Conservation (phyloP, 2,113 vertebrate genomes). For the Trachemys scripta region DNA sequence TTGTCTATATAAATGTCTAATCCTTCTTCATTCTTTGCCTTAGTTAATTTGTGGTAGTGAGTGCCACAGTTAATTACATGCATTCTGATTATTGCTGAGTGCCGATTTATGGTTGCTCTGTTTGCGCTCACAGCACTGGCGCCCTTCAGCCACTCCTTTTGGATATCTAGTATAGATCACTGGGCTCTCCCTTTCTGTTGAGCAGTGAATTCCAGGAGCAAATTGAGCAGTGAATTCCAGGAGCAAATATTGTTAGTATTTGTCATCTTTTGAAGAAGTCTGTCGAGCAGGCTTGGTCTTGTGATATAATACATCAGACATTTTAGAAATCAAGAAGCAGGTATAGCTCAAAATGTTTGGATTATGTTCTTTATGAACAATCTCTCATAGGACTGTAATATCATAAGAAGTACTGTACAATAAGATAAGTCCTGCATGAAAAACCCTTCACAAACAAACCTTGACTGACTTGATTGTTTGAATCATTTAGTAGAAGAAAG, state of each 20-base stretch:
- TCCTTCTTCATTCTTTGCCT: background rate
- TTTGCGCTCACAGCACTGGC: background rate
- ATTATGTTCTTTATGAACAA: rapidly evolving
- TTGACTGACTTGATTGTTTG: background rate
- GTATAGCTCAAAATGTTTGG: rapidly evolving
- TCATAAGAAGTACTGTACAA: too few species aligned
- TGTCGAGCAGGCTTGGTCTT: background rate
- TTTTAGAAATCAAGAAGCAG: background rate
- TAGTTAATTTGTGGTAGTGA: background rate
- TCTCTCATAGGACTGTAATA: rapidly evolving
- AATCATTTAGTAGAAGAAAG: background rate
- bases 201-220: background rate
- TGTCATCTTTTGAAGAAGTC: rapidly evolving
- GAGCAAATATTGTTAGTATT: background rate
- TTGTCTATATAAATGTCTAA: background rate
- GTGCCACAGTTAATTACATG: background rate
- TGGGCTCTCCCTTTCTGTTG: rapidly evolving
- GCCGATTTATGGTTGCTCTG: background rate
- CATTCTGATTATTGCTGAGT: background rate
- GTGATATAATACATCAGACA: background rate
- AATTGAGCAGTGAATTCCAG: background rate
- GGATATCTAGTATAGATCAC: background rate
- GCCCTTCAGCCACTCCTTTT: background rate
- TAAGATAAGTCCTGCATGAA: background rate
- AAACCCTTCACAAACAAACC: background rate